Conservation (phyloP, 2,888 invertebrate genomes). For the Athalia rosae region DNA sequence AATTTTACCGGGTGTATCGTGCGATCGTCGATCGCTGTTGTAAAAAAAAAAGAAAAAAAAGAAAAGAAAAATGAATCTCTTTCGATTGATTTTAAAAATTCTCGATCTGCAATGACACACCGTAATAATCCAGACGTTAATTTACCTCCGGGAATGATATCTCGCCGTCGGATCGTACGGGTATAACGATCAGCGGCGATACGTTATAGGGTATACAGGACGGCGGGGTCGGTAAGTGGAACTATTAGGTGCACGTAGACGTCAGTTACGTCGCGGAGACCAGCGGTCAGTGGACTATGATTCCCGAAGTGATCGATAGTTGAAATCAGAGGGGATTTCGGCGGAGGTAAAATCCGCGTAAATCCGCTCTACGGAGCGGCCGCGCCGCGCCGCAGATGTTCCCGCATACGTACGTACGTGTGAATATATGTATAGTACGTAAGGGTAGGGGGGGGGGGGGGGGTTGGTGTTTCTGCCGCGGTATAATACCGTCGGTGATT, state of each 20-base stretch:
- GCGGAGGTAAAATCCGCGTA: background rate
- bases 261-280: background rate
- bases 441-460: background rate
- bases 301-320: slow-evolving; percentile 22
- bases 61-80: too few species aligned
- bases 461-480: background rate
- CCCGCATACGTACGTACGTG: background rate
- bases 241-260: background rate
- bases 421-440: background rate
- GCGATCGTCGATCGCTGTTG: too few species aligned
- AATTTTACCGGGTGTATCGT: too few species aligned
- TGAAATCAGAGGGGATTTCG: slow-evolving; percentile 16
- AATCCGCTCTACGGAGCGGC: background rate
- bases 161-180: too few species aligned
- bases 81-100: too few species aligned
- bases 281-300: slow-evolving; percentile 24
- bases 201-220: background rate
- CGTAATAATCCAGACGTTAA: too few species aligned
- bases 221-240: background rate
- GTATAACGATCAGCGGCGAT: background rate
- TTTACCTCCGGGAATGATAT: too few species aligned
- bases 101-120: too few species aligned
- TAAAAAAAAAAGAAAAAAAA: too few species aligned
- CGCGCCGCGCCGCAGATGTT: background rate
- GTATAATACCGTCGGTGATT: background rate